Base-by-base conservation (phyloP, 2,797 vertebrate species). In the Platalea minor region DNA sequence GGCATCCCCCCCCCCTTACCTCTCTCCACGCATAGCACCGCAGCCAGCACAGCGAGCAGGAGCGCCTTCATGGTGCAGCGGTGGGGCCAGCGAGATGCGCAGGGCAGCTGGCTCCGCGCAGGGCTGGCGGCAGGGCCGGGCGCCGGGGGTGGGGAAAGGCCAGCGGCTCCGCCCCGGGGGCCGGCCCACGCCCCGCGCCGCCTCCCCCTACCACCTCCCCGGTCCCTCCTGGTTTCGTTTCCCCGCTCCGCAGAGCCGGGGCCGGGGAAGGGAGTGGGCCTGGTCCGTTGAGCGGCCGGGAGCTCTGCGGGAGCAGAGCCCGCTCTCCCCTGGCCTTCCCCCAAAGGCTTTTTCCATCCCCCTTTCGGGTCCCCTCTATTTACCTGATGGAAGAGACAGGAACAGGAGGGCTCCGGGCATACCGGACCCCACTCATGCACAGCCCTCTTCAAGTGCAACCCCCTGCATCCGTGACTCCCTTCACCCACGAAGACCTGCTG, bases 31-130 rank as follows among this genome's bases (percentile, higher is more conserved):
- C 94, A 95, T 19, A 97, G 88, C 46, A 95, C 85, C 35, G 91
- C 96, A 26, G 82, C 93, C 76, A 97, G 57, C 91, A 77, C 75
- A 4, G 90, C 78, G 57, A 95, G 12, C 81, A 90, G 63, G 7
- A 95, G 51, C 45, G 79, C 85, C 96, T 96, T 95, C 95, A 95
- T 96, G 92, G 61, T 96, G 94, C 65, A 57, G 69, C 74, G 46
- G 8, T 14, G 68, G 5, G 46, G 28, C 46, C 61, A 15, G 7
- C 5, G 37, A 53, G 78, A 65, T 76, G 77, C 93, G 86, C 93
- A 94, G 37, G 21, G 72, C 17, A 15, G 37, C 29, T 3, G 37
- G 39, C 5, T 6, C 17, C 48, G 92, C 74, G n/a, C 75, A 16
- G 12, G 37, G 77, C 85, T 83, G 73, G 91, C 45, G 20, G 48